A percentile compares a stretch with the other conserved stretches of the same genome.
These are phyloP conservation scores for Sycophila sp. DNA, from an alignment of 1,140 invertebrate genomes.

Conservation along the genomic window DNA sequence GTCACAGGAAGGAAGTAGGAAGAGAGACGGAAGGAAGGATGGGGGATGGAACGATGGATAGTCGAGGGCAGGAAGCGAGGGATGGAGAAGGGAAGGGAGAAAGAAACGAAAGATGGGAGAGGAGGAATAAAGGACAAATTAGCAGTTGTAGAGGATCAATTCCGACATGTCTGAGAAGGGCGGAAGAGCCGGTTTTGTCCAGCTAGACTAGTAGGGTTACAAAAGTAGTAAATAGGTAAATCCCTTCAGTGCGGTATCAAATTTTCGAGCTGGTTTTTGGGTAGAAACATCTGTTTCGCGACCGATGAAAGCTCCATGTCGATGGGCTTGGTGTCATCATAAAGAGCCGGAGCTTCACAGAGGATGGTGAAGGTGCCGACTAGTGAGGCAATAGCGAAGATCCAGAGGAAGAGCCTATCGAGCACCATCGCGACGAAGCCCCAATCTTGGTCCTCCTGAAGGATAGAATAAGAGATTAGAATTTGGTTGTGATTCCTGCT, in stretches of 20 bases:
- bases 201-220: too few relatives aligned
- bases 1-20: too few relatives aligned
- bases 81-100: too few relatives aligned
- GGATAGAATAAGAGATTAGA: neutral
- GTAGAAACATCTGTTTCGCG: constrained; percentile 79
- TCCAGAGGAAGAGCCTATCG: constrained; percentile 95
- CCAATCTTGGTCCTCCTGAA: constrained; percentile 97
- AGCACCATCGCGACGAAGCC: constrained; percentile 99
- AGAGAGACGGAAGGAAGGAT: neutral
- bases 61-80: too few relatives aligned
- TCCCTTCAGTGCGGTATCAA: constrained; percentile 43
- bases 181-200: too few relatives aligned
- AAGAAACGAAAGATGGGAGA: too few relatives aligned
- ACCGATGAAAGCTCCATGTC: constrained; percentile 88
- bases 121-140: too few relatives aligned
- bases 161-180: too few relatives aligned
- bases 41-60: too few relatives aligned
- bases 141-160: constrained; percentile 3
- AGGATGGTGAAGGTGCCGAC: constrained; percentile 89
- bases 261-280: constrained; percentile 56
- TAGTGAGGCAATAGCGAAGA: constrained; percentile 92
- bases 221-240: too few relatives aligned
- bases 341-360: constrained; percentile 89
- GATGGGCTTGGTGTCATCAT: constrained; percentile 89
- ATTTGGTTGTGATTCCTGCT: too few relatives aligned